These are phyloP conservation scores for Excalfactoria chinensis DNA, from an alignment of 2,113 vertebrate species.

Conservation along the genomic window DNA sequence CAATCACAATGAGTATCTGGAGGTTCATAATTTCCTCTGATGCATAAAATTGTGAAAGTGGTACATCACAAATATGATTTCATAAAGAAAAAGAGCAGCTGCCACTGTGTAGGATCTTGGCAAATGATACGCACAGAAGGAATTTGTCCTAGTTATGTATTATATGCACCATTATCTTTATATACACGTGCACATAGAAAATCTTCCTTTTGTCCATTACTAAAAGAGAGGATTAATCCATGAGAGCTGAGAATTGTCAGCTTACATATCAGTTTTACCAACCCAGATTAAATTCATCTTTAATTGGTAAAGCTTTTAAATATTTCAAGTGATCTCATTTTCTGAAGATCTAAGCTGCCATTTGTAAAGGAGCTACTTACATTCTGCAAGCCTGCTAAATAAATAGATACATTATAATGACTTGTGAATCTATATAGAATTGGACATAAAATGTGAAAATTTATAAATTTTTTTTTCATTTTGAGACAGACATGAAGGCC, in stretches of 20 bases:
- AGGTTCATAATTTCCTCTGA: background rate
- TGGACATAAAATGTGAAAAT: background rate
- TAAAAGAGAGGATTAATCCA: background rate
- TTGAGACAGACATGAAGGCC: background rate
- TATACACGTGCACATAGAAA: background rate
- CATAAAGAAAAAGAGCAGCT: background rate
- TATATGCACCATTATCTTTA: background rate
- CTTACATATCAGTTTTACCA: background rate
- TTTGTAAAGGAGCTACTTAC: background rate
- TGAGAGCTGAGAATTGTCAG: background rate
- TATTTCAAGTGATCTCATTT: background rate
- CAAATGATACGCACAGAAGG: background rate
- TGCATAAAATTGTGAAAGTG: background rate
- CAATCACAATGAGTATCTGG: slow-evolving; percentile 1
- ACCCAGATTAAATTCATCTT: background rate
- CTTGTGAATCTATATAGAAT: background rate
- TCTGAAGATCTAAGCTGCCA: background rate
- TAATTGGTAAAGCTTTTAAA: background rate
- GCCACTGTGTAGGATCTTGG: background rate
- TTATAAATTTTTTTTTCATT: background rate
- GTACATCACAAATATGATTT: background rate
- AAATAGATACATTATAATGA: background rate
- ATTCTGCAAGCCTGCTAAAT: background rate
- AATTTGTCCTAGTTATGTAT: background rate
- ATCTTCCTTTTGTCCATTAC: background rate